phyloP scores from a whole-genome alignment of 2,888 invertebrate genomes.

The Celastrina argiolus region DNA sequence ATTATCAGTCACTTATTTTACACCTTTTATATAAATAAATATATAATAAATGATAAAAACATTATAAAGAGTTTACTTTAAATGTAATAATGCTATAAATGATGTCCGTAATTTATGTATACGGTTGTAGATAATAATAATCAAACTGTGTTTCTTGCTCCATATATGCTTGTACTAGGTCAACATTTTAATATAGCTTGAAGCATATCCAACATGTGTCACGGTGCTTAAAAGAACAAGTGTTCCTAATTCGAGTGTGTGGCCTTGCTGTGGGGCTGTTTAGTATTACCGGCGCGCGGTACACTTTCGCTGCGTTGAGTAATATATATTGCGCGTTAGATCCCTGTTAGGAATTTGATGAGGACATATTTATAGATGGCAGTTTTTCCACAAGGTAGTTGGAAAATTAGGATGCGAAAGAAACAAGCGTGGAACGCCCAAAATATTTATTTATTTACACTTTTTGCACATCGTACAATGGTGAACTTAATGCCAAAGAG shows the following conservation, averaged over 20 bases:
- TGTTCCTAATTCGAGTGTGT: slow-evolving; percentile 7
- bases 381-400: neutral
- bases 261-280: slow-evolving; percentile 29
- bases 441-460: too few species aligned
- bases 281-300: slow-evolving; percentile 32
- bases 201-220: neutral
- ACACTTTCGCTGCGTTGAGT: slow-evolving; percentile 36
- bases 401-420: neutral
- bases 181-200: neutral
- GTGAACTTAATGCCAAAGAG: too few species aligned
- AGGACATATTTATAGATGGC: slow-evolving; percentile 18
- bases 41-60: too few species aligned
- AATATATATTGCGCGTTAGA: slow-evolving; percentile 28
- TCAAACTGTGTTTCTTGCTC: neutral
- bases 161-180: neutral
- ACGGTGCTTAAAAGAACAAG: neutral
- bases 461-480: too few species aligned
- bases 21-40: too few species aligned
- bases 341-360: slow-evolving; percentile 24
- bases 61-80: too few species aligned
- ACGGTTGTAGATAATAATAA: too few species aligned
- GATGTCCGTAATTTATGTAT: too few species aligned
- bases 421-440: neutral
- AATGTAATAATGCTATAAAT: too few species aligned
- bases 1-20: too few species aligned